Percentiles rank a stretch among this genome's conserved stretches.
Conservation (phyloP, 2,113 vertebrate species). For the Rhinogobius similis region DNA sequence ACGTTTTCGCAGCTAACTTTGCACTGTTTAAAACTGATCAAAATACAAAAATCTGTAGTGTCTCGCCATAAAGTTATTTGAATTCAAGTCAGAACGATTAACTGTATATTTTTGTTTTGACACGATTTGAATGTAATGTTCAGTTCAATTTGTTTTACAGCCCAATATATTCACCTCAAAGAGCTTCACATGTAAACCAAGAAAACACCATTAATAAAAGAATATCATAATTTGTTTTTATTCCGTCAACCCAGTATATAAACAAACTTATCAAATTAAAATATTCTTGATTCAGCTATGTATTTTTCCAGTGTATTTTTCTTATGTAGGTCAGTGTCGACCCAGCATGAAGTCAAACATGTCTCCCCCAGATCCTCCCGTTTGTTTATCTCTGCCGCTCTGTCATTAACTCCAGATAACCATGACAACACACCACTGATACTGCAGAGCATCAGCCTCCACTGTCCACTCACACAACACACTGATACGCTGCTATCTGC, state of each 20-base stretch:
- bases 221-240: not conserved
- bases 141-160: too few relatives aligned
- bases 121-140: too few relatives aligned
- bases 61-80: too few relatives aligned
- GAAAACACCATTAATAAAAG: not conserved
- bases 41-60: too few relatives aligned
- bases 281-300: not conserved
- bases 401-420: constrained; percentile 50
- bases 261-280: not conserved
- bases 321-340: constrained; percentile 1
- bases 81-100: too few relatives aligned
- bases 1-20: not conserved
- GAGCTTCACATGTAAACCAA: not conserved
- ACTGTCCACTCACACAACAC: not conserved
- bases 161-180: too few relatives aligned
- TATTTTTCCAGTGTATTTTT: not conserved
- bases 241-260: not conserved
- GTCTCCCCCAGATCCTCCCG: constrained; percentile 8
- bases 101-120: too few relatives aligned
- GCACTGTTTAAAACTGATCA: too few relatives aligned
- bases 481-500: not conserved
- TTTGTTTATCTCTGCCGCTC: constrained; percentile 45
- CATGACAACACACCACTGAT: constrained; percentile 14
- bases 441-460: constrained; percentile 9
- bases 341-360: not conserved